Conservation (phyloP, 2,888 invertebrate genomes). For the Eupithecia inturbata region DNA sequence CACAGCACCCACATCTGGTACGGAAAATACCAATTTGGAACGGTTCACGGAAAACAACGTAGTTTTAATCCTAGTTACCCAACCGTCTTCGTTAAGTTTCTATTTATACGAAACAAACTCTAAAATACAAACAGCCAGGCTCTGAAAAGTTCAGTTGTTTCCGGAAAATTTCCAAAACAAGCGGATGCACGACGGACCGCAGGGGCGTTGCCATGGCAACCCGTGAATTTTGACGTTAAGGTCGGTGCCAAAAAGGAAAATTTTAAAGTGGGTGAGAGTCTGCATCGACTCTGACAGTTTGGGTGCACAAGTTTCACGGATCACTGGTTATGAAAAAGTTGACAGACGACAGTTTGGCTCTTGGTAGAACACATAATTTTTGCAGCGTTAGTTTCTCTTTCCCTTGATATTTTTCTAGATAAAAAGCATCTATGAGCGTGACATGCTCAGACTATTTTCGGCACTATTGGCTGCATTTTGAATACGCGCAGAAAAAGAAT, state of each 20-base stretch:
- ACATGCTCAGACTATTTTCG: no score
- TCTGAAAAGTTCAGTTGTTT: constrained; percentile 46
- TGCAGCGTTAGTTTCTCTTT: neutral
- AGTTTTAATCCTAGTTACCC: neutral
- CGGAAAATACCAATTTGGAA: neutral
- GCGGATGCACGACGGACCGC: constrained; percentile 67
- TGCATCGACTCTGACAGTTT: constrained; percentile 41
- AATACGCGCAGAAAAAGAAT: no score
- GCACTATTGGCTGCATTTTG: no score
- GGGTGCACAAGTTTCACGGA: constrained; percentile 49
- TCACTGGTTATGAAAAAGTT: constrained; percentile 41
- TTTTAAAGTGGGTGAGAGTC: constrained; percentile 25
- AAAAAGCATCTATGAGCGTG: neutral
- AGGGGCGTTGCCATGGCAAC: constrained; percentile 79
- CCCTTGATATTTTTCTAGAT: neutral
- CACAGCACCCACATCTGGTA: neutral
- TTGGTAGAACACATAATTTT: neutral
- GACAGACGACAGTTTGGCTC: neutral
- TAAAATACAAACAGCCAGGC: constrained; percentile 34
- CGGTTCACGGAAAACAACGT: neutral
- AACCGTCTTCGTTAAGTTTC: neutral
- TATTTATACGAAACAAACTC: constrained; percentile 33
- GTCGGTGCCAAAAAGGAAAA: constrained; percentile 47
- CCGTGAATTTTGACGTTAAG: constrained; percentile 71
- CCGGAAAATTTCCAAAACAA: constrained; percentile 74